Evolutionary conservation across 1,140 invertebrate species (phyloP).

Genomic region (Ladona fulva): DNA sequence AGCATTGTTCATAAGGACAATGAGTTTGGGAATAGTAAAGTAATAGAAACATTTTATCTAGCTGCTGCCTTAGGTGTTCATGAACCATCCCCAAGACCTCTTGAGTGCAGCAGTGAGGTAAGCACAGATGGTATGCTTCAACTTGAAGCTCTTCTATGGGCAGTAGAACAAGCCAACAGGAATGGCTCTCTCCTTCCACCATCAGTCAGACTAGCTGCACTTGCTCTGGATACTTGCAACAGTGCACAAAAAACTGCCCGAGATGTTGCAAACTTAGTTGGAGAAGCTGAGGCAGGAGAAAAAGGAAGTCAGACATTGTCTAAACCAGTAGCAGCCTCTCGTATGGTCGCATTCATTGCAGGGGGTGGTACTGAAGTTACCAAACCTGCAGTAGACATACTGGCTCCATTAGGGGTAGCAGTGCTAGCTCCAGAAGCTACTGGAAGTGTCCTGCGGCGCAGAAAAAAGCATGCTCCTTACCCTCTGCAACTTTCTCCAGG

Average conservation of each 20-base stretch:
- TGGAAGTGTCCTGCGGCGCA: slow-evolving; percentile 13
- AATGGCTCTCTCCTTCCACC: slow-evolving; percentile 10
- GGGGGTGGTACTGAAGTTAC: slow-evolving; percentile 13
- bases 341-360: slow-evolving; percentile 4
- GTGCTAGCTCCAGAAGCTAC: slow-evolving; percentile 18
- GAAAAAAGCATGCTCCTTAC: slow-evolving; percentile 26
- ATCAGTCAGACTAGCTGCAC: slow-evolving; percentile 18
- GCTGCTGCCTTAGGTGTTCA: too few species aligned
- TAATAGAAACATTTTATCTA: too few species aligned
- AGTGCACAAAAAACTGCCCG: slow-evolving; percentile 23
- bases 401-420: slow-evolving; percentile 12
- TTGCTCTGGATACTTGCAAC: slow-evolving; percentile 24
- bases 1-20: too few species aligned
- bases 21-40: too few species aligned
- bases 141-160: slow-evolving; percentile 28
- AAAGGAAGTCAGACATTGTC: too few species aligned
- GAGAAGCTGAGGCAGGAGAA: slow-evolving; percentile 15
- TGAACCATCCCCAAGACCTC: slow-evolving; percentile 22
- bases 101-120: slow-evolving; percentile 27
- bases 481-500: slow-evolving; percentile 29
- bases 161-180: slow-evolving; percentile 21
- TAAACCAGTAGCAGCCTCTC: neutral
- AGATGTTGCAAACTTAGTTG: slow-evolving; percentile 28
- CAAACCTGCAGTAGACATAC: neutral
- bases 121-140: slow-evolving; percentile 26